These are phyloP conservation scores for Sphyrna mokarran DNA, from an alignment of 2,113 vertebrate species.

Conservation along the genomic window DNA sequence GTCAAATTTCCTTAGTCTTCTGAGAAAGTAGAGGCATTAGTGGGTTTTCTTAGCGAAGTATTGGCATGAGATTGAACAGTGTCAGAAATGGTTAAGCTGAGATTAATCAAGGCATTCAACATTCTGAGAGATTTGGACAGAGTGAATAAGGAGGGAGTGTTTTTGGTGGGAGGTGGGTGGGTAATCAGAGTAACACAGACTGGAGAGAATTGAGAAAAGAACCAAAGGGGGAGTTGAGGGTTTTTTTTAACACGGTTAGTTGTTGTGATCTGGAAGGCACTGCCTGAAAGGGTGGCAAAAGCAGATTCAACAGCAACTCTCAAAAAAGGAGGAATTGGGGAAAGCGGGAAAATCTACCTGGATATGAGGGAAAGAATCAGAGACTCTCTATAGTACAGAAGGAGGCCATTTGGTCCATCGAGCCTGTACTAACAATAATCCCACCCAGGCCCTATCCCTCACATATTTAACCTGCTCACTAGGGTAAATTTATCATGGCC, in stretches of 20 bases:
- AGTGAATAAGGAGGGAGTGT: neutral
- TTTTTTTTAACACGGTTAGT: neutral
- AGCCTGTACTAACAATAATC: too few relatives aligned
- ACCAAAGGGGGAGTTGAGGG: neutral
- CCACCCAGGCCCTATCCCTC: too few relatives aligned
- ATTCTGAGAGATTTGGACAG: neutral
- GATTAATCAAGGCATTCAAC: neutral
- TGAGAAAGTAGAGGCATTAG: too few relatives aligned
- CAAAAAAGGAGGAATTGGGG: neutral
- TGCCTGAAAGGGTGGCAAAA: neutral
- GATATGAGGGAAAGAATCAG: neutral
- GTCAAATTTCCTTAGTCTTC: too few relatives aligned
- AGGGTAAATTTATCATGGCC: too few relatives aligned
- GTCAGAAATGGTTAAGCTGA: neutral
- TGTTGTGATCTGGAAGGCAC: neutral
- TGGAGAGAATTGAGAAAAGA: neutral
- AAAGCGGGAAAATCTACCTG: neutral
- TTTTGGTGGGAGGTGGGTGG: neutral
- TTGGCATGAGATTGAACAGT: neutral
- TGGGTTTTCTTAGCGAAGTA: too few relatives aligned
- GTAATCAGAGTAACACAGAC: neutral
- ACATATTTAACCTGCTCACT: too few relatives aligned
- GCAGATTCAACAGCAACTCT: slow-evolving; percentile 3
- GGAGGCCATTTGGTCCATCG: too few relatives aligned
- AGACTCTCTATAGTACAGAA: too few relatives aligned